A percentile compares a stretch with the other conserved stretches of the same genome.
phyloP scores from a whole-genome alignment of 35 echinoderm and acorn worm species.

The Holothuria glaberrima region DNA sequence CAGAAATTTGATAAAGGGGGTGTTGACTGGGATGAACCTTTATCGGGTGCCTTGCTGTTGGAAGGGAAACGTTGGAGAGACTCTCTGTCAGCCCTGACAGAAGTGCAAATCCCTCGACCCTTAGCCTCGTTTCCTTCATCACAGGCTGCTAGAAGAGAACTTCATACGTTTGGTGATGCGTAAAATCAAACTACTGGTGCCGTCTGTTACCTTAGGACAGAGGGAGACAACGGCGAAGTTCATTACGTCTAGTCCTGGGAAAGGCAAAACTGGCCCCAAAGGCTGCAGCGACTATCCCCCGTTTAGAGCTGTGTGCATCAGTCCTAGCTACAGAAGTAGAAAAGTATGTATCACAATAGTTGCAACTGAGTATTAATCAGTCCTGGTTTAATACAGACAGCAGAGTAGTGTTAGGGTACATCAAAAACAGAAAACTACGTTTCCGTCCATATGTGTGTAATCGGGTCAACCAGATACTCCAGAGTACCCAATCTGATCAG shows the following conservation, averaged over 20 bases:
- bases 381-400: slow-evolving; percentile 49
- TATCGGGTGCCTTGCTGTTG: neutral
- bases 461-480: slow-evolving; percentile 41
- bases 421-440: slow-evolving; percentile 34
- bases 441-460: slow-evolving; percentile 55
- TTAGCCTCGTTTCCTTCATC: neutral
- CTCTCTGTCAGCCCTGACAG: neutral
- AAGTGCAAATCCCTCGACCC: slow-evolving; percentile 33
- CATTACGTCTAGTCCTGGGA: slow-evolving; percentile 64
- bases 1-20: slow-evolving; percentile 44
- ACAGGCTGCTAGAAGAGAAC: slow-evolving; percentile 4
- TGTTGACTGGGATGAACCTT: slow-evolving; percentile 57
- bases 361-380: slow-evolving; percentile 36
- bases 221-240: neutral
- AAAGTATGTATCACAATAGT: slow-evolving; percentile 37
- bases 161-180: slow-evolving; percentile 57
- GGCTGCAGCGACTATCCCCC: slow-evolving; percentile 57
- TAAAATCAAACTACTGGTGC: slow-evolving; percentile 59
- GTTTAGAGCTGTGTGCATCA: slow-evolving; percentile 63
- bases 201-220: slow-evolving; percentile 35
- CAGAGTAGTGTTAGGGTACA: slow-evolving; percentile 49
- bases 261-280: slow-evolving; percentile 64
- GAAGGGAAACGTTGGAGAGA: neutral
- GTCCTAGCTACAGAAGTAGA: slow-evolving; percentile 54
- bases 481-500: slow-evolving; percentile 21